phyloP scores from a whole-genome alignment of 1,140 invertebrate species.

The Lordiphosa mommai region DNA sequence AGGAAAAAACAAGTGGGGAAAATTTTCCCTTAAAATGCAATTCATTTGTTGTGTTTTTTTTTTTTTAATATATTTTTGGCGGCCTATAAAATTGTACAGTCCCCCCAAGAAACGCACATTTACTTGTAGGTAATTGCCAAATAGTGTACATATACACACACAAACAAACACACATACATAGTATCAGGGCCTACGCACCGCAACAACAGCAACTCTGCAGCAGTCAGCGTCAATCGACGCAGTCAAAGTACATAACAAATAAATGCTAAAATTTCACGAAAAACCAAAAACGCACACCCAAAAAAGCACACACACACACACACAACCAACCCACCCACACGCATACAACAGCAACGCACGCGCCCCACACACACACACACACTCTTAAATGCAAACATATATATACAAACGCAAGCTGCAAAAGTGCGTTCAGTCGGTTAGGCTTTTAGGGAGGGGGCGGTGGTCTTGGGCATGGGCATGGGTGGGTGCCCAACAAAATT shows the following conservation, averaged over 20 bases:
- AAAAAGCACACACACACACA: conserved; percentile 47
- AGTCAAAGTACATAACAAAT: conserved; percentile 71
- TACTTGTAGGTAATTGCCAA: conserved; percentile 65
- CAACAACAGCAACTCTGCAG: conserved; percentile 37
- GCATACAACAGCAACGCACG: conserved; percentile 18
- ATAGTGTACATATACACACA: conserved; percentile 52
- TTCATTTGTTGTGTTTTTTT: not conserved
- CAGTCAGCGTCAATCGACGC: conserved; percentile 41
- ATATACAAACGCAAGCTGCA: conserved; percentile 68
- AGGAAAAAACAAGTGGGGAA: not conserved
- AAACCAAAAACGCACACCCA: conserved; percentile 66
- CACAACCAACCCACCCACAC: too few relatives aligned
- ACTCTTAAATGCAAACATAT: conserved; percentile 6
- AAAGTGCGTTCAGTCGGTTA: conserved; percentile 57
- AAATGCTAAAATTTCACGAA: conserved; percentile 76
- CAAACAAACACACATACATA: too few relatives aligned
- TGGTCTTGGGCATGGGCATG: conserved; percentile 17
- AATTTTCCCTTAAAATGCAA: not conserved
- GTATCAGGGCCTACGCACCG: conserved; percentile 63
- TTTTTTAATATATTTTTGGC: conserved; percentile 17
- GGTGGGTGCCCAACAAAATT: conserved; percentile 56
- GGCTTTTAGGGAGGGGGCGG: conserved; percentile 1
- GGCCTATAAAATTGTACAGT: conserved; percentile 21
- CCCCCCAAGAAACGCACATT: conserved; percentile 9
- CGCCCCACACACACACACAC: conserved; percentile 30